Percentiles rank a stretch among this genome's conserved stretches.
Evolutionary conservation across 2,113 vertebrate species (phyloP).

Genomic region (Xyrauchen texanus): DNA sequence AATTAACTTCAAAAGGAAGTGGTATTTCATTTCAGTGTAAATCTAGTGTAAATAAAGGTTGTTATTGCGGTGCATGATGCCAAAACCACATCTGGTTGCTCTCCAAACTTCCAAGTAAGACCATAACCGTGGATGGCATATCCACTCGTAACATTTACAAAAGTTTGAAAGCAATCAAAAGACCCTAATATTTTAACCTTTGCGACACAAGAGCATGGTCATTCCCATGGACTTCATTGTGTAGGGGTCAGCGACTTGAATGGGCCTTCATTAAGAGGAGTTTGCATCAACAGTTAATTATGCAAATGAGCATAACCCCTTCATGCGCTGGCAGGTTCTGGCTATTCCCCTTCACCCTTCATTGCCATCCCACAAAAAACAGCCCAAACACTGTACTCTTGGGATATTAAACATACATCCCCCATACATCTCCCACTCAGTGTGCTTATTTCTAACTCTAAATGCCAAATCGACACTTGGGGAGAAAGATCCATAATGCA

Average conservation of each 20-base stretch:
- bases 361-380: constrained; percentile 59
- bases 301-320: constrained; percentile 73
- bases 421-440: constrained; percentile 20
- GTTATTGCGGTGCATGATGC: neutral
- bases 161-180: too few species aligned
- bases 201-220: constrained; percentile 52
- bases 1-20: constrained; percentile 24
- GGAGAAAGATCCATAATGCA: constrained; percentile 64
- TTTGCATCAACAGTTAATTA: constrained; percentile 80
- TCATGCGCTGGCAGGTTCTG: constrained; percentile 59
- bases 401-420: constrained; percentile 53
- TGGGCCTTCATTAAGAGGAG: constrained; percentile 76
- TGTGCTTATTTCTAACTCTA: constrained; percentile 29
- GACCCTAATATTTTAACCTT: constrained; percentile 67
- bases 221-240: constrained; percentile 71
- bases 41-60: neutral
- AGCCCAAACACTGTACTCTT: constrained; percentile 57
- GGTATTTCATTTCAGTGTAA: constrained; percentile 6
- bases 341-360: constrained; percentile 60
- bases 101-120: constrained; percentile 2
- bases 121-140: neutral
- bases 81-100: constrained; percentile 14
- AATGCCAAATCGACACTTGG: constrained; percentile 59
- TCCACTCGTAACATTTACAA: too few species aligned
- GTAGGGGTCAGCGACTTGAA: constrained; percentile 70